Base-by-base conservation (phyloP, 2,113 vertebrate species). In the Equus quagga region DNA sequence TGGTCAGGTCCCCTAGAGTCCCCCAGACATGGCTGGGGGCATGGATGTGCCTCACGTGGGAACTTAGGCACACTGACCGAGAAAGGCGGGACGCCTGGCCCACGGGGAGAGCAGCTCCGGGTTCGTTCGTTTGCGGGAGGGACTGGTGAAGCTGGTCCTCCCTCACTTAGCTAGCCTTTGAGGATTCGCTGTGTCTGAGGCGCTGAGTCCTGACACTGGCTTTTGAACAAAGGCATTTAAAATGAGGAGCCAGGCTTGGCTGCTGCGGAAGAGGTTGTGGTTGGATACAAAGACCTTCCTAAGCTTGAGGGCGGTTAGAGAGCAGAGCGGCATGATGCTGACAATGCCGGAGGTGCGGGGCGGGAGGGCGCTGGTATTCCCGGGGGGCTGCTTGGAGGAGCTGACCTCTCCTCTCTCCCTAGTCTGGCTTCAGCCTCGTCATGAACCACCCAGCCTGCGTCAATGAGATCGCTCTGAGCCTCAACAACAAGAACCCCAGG, bases 341-440 rank as follows among this genome's bases (percentile, higher is more conserved):
- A 41, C 31, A 33, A 41, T 62, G 54, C 23, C 0, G 7, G 69
- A 19, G 72, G 31, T 69, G 33, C 0, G 4, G 65, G 46, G 49
- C 26, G 28, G 23, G n/a, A 28, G 28, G 49, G 33, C 31, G 33
- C 41, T 69, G 41, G 72, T 17, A 84, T 51, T 72, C 23, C 64
- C 8, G n/a, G 69, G 36, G 17, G n/a, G 33, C 83, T 92, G 51
- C 83, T 56, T 51, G 44, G 54, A 94, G 70, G 70, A n/a, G 19
- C 72, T 97, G 24, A 97, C 58, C 23, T 86, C 70, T 80, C 8
- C 41, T 90, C 51, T 64, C 26, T 92, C 90, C 69, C 41, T 92
- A 99, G 99, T 99, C 99, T 46, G 99, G 99, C 58, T 99, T 99
- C 96, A 99, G 99, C 98, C 98, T 99, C 85, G 99, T 99, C 97